phyloP scores from a whole-genome alignment of 2,888 invertebrate genomes.

The Oscheius sp. region DNA sequence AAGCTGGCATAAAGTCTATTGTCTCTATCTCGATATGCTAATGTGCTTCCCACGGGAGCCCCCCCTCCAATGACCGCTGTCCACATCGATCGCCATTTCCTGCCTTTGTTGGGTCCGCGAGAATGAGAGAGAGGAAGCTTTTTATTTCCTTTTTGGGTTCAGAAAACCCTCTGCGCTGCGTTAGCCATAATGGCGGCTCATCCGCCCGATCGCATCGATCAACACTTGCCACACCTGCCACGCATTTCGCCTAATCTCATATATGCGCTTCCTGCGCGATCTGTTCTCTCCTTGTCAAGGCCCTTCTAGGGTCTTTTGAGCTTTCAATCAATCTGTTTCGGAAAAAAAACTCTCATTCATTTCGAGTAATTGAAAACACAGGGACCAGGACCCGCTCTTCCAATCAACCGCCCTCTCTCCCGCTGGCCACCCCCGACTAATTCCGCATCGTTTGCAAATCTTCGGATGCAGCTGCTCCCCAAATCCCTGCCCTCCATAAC shows the following conservation, averaged over 20 bases:
- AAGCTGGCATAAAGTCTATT: not conserved
- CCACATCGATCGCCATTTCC: conserved; percentile 27
- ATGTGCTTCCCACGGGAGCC: conserved; percentile 16
- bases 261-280: conserved; percentile 22
- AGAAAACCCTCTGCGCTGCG: conserved; percentile 10
- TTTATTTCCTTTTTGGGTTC: not conserved
- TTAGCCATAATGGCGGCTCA: conserved; percentile 31
- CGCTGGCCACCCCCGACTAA: conserved; percentile 2
- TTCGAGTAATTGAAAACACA: conserved; percentile 13
- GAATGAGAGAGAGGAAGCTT: conserved; percentile 1
- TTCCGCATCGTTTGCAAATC: conserved; percentile 25
- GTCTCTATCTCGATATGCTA: conserved; percentile 19
- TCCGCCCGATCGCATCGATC: conserved; percentile 31
- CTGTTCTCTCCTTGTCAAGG: not conserved
- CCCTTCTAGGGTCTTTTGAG: too few relatives aligned
- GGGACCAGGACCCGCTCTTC: not conserved
- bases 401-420: conserved; percentile 9
- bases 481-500: too few relatives aligned
- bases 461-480: conserved; percentile 14
- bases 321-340: too few relatives aligned
- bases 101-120: not conserved
- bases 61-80: conserved; percentile 23
- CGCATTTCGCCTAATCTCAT: conserved; percentile 23
- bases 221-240: conserved; percentile 29
- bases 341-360: not conserved